A percentile compares a stretch with the other conserved stretches of the same genome.
phyloP scores from a whole-genome alignment of 2,113 vertebrate species.

The Sitta europaea region DNA sequence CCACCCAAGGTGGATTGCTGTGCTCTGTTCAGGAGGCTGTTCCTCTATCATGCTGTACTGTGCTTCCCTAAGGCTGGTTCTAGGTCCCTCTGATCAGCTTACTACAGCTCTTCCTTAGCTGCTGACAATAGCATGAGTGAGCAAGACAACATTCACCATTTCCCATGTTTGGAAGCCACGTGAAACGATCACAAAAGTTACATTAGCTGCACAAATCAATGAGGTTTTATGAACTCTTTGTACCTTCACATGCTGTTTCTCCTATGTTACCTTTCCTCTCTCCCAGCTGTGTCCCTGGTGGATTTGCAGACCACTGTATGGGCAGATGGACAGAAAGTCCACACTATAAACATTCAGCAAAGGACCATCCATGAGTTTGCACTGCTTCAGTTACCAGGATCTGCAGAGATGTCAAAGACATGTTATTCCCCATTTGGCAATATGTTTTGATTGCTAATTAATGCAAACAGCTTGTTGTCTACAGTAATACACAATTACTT shows the following conservation, averaged over 20 bases:
- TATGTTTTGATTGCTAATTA: slow-evolving; percentile 70
- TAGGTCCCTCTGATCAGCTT: neutral
- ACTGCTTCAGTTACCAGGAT: slow-evolving; percentile 46
- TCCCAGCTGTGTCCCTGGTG: slow-evolving; percentile 15
- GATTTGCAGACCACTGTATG: slow-evolving; percentile 9
- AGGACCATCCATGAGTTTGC: slow-evolving; percentile 13
- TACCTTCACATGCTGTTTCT: neutral
- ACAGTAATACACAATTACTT: slow-evolving; percentile 62
- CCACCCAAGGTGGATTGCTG: neutral
- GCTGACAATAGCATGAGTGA: rapidly evolving
- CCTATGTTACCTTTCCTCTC: neutral
- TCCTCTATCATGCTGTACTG: neutral
- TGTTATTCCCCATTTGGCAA: slow-evolving; percentile 61
- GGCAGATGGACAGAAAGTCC: slow-evolving; percentile 26
- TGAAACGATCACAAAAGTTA: neutral
- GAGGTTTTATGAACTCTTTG: neutral
- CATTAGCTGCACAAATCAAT: neutral
- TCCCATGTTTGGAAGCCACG: neutral
- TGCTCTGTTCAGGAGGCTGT: neutral
- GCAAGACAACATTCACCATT: neutral
- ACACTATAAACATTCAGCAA: neutral
- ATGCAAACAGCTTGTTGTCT: slow-evolving; percentile 72
- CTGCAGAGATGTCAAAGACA: slow-evolving; percentile 62
- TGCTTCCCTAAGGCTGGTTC: neutral
- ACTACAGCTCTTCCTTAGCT: neutral